Percentiles rank a stretch among this genome's conserved stretches.
Conservation (phyloP, 1,140 invertebrate genomes). For the Conus ventricosus region DNA sequence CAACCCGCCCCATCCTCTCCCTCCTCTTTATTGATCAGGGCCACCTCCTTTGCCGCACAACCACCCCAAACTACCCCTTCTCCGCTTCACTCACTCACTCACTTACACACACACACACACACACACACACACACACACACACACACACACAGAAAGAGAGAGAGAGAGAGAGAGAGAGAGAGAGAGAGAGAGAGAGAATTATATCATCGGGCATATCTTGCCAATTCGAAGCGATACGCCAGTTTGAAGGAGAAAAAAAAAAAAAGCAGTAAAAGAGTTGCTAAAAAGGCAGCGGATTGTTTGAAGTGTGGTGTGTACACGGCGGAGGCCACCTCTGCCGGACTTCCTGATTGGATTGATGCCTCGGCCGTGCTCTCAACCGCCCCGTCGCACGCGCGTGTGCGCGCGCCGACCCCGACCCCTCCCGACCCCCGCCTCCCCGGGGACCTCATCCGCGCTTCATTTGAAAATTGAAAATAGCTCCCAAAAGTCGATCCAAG, state of each 20-base stretch:
- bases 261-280: neutral
- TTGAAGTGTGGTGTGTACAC: neutral
- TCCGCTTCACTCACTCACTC: neutral
- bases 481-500: neutral
- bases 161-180: no score
- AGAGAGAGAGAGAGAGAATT: neutral
- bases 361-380: neutral
- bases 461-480: constrained; percentile 19
- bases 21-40: neutral
- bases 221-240: neutral
- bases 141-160: neutral
- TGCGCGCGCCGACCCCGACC: neutral
- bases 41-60: neutral
- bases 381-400: neutral
- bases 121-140: neutral
- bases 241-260: neutral
- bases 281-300: neutral
- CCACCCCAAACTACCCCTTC: neutral
- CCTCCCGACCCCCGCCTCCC: neutral
- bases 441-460: neutral
- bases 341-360: constrained; percentile 10
- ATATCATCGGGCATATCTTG: neutral
- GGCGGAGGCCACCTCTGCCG: neutral
- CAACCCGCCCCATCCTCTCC: neutral
- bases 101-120: neutral